Base-by-base conservation (phyloP, 1,140 invertebrate species). In the Mactra quadrangularis region DNA sequence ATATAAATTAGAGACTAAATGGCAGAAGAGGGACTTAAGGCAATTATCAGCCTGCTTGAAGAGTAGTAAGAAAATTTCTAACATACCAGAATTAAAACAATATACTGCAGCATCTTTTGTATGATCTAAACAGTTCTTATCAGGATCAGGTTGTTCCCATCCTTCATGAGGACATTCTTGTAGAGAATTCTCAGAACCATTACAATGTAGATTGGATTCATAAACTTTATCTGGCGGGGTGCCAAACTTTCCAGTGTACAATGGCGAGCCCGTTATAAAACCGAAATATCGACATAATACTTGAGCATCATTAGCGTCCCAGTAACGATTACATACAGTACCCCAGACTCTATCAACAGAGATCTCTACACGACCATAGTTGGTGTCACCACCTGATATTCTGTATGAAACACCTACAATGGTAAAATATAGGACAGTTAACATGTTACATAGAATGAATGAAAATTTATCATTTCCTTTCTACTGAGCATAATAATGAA, bases 331-430 rank as follows among this genome's bases (percentile, higher is more conserved):
- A 71, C 89, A 90, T 7, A 89, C 57, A 19, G 89, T 83, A 0
- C 89, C 89, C 89, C 89, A 90, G 2, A 55, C 50, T 4, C 79
- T 83, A 50, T 89, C 86, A 47, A 87, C 75, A 2, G 64, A 62
- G 9, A 89, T 86, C 50, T 90, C 86, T 31, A 90, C 89, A 7
- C 84, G 79, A n/a, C 89, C 89, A 55, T 74, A 83, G 15, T 86
- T 77, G 0, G 33, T 2, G 7, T 64, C 76, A 6, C 83, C 86
- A 15, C 75, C 83, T 22, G 22, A 50, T 25, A 87, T 70, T 50
- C 86, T 79, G 45, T 75, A 83, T 19, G 45, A 45, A 47, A 87
- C 29, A 57, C 75, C 86, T 87, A 53, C 3, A 84, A 82, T 72
- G 38, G 38, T 7, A 41, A 41, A 41, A n/a, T n/a, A n/a, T n/a